A percentile compares a stretch with the other conserved stretches of the same genome.
These are phyloP conservation scores for Synanceia verrucosa DNA, from an alignment of 2,797 vertebrate genomes.

Conservation along the genomic window DNA sequence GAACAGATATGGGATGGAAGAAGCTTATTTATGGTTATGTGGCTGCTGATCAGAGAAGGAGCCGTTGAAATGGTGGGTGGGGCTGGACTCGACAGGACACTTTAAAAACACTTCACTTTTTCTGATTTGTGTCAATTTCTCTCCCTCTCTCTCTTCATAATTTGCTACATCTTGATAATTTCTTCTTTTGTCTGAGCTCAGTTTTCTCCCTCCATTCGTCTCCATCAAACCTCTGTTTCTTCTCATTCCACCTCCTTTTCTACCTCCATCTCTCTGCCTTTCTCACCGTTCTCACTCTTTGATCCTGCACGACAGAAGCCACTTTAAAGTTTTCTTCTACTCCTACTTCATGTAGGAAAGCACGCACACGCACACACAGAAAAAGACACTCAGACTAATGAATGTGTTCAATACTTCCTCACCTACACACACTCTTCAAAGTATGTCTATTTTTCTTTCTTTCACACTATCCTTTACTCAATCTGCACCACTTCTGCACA, in stretches of 20 bases:
- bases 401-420: constrained; percentile 1
- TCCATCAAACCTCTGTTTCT: constrained; percentile 13
- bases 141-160: neutral
- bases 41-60: neutral
- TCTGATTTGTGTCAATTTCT: neutral
- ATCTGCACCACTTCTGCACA: constrained; percentile 43
- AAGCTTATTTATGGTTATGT: constrained; percentile 3
- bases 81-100: neutral
- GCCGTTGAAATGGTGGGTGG: neutral
- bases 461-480: constrained; percentile 38
- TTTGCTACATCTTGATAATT: constrained; percentile 7
- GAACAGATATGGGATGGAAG: neutral
- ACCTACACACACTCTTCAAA: constrained; percentile 17
- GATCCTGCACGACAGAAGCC: constrained; percentile 32
- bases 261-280: neutral
- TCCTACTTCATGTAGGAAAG: constrained; percentile 30
- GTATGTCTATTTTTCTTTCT: constrained; percentile 20
- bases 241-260: constrained; percentile 10
- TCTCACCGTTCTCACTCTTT: constrained; percentile 11
- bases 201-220: constrained; percentile 18
- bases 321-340: constrained; percentile 43
- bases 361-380: neutral
- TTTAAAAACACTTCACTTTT: neutral
- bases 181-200: constrained; percentile 8
- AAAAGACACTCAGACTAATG: constrained; percentile 21